Percentiles rank a stretch among this genome's conserved stretches.
phyloP scores from a whole-genome alignment of 2,888 invertebrate species.

The Polyploca ridens region DNA sequence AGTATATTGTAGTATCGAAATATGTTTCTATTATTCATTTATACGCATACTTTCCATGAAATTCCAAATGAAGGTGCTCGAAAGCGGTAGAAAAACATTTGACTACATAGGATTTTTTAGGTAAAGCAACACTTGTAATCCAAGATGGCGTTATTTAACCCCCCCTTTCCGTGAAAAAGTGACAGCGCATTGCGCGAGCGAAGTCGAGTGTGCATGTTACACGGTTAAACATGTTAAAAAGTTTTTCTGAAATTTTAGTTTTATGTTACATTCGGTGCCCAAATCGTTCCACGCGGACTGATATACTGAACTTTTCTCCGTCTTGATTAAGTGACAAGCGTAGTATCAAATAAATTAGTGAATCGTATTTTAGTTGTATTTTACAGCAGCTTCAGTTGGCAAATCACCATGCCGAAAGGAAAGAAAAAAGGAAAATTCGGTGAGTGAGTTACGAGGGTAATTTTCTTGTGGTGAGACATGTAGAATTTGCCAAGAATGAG shows the following conservation, averaged over 20 bases:
- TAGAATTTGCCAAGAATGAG: conserved; percentile 67
- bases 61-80: too few species aligned
- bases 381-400: conserved; percentile 62
- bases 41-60: too few species aligned
- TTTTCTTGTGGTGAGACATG: conserved; percentile 33
- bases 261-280: conserved; percentile 89
- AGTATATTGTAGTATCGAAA: too few species aligned
- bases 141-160: conserved; percentile 61
- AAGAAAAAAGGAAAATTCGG: conserved; percentile 90
- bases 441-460: conserved; percentile 62
- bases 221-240: conserved; percentile 89
- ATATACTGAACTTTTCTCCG: conserved; percentile 90
- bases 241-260: conserved; percentile 88
- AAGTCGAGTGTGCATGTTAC: conserved; percentile 79
- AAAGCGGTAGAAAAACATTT: too few species aligned
- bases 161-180: conserved; percentile 45
- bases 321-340: conserved; percentile 88
- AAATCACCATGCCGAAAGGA: conserved; percentile 90
- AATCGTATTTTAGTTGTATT: conserved; percentile 82
- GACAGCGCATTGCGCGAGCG: conserved; percentile 76
- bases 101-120: neutral
- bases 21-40: too few species aligned
- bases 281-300: conserved; percentile 89
- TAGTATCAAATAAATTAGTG: conserved; percentile 76
- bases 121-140: conserved; percentile 46